Conservation (phyloP, 2,113 vertebrate species). For the Falcunculus frontatus region DNA sequence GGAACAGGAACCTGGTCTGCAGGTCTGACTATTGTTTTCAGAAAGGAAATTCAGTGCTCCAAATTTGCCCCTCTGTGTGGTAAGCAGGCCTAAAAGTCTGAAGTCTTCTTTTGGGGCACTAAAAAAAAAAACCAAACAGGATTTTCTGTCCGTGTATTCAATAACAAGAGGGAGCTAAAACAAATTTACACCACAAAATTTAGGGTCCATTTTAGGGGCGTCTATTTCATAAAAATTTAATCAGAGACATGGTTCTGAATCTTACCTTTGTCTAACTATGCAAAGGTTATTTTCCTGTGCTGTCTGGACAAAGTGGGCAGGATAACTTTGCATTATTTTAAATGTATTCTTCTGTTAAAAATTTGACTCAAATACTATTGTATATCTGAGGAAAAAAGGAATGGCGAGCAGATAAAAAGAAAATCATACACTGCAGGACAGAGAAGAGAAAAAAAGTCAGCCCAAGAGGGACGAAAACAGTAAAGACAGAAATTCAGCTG, state of each 20-base stretch:
- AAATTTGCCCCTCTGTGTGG: background rate
- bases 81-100: background rate
- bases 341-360: background rate
- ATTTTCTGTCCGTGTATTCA: background rate
- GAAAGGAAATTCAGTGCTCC: background rate
- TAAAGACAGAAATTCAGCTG: background rate
- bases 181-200: background rate
- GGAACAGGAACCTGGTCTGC: too few relatives aligned
- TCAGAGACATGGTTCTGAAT: background rate
- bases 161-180: background rate
- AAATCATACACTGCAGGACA: background rate
- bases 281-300: background rate
- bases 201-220: background rate
- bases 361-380: background rate
- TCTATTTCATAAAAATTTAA: background rate
- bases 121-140: background rate
- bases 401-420: background rate
- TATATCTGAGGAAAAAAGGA: background rate
- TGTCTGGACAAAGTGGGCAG: background rate
- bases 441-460: background rate
- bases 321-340: background rate
- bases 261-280: background rate
- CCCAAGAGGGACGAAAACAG: background rate
- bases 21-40: background rate
- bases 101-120: background rate